Percentiles rank a stretch among this genome's conserved stretches.
These are phyloP conservation scores for Cricetomys ansorgei DNA, from an alignment of 2,113 vertebrate species.

Conservation along the genomic window DNA sequence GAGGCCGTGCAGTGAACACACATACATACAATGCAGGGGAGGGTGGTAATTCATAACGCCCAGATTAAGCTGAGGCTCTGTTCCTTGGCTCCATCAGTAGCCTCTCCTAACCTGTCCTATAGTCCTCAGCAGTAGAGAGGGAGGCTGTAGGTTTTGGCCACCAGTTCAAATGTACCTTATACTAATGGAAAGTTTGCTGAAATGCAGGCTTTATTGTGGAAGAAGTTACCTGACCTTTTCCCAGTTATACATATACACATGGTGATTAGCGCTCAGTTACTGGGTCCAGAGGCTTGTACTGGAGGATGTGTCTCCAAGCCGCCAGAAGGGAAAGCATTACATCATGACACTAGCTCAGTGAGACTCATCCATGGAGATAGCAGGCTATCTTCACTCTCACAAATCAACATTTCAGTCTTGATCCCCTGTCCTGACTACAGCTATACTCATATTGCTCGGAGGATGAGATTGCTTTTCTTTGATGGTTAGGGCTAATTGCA, in stretches of 20 bases:
- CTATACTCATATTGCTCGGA: neutral
- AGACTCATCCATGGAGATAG: neutral
- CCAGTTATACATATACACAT: no score
- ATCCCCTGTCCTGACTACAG: neutral
- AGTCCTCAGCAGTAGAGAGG: neutral
- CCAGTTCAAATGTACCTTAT: neutral
- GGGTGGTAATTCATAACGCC: neutral
- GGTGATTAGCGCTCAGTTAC: neutral
- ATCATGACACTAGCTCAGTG: neutral
- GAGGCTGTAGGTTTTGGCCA: neutral
- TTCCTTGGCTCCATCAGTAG: neutral
- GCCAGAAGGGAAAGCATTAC: neutral
- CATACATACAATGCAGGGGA: no score
- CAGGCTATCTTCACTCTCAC: neutral
- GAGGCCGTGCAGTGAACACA: no score
- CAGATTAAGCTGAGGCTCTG: neutral
- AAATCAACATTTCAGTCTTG: neutral
- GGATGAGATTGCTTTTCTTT: neutral
- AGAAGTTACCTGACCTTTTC: neutral
- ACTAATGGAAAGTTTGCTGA: neutral
- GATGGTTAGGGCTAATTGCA: conserved; percentile 43
- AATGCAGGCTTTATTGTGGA: neutral
- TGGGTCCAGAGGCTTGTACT: neutral
- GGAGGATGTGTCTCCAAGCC: neutral
- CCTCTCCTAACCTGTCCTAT: no score